Base-by-base conservation (phyloP, 2,888 invertebrate species). In the Dexiosoma caninum region DNA sequence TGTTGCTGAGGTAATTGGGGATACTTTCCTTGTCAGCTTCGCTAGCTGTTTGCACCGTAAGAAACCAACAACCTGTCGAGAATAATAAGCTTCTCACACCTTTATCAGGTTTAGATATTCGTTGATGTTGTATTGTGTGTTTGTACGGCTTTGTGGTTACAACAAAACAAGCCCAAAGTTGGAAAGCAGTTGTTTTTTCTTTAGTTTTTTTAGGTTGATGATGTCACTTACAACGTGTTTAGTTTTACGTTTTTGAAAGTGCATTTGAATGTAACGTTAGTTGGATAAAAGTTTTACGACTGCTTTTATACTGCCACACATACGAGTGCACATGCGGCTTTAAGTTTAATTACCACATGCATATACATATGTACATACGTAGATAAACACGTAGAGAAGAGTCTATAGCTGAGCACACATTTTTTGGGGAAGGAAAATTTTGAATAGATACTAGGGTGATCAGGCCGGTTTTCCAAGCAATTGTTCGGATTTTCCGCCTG, bases 11-110 rank as follows among this genome's bases (percentile, higher is more conserved):
- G 51, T 42, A 40, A 67, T 35, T 51, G 44, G 66, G 74, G 55
- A 23, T 57, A 74, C 46, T 49, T 74, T 57, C 62, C 55, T 55
- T 49, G 40, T 57, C 30, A 49, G 16, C 57, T 46, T 9, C 40
- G 57, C 66, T 74, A 66, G 9, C 55, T 69, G 44, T 19, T 76
- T 55, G 44, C 21, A 14, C 30, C 23, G 53, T 32, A 46, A 32
- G 27, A 57, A 64, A 40, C 49, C 44, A 46, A 53, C 53, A 55
- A 64, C 53, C 62, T 64, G 76, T 64, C 70, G 55, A 70, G 69
- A 62, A 69, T 77, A 70, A 70, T 62, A 77, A 77, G 70, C 62
- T 57, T 74, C 66, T 77, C 76, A 70, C 69, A 76, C 67, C 60
- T 55, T 57, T 69, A 51, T 40, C 57, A 32, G 40, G 37, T 66